A percentile compares a stretch with the other conserved stretches of the same genome.
These are phyloP conservation scores for Planiliza haematocheilus DNA, from an alignment of 2,113 vertebrate species.

Conservation along the genomic window DNA sequence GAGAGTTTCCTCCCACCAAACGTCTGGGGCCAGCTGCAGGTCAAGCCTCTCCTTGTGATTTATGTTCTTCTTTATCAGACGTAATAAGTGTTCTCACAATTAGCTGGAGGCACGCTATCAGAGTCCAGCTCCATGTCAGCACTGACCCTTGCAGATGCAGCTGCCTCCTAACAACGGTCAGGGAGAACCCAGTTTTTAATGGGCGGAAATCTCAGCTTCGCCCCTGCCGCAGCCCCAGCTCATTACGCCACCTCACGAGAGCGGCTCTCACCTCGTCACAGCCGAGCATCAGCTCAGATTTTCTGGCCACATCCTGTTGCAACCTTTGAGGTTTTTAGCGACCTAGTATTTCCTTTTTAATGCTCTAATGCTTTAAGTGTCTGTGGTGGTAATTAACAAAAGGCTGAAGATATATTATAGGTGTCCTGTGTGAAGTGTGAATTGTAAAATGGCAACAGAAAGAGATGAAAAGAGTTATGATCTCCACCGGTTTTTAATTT, in stretches of 20 bases:
- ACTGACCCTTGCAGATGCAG: slow-evolving; percentile 72
- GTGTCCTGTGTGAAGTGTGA: background rate
- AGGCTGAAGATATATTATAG: slow-evolving; percentile 20
- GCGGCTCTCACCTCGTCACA: slow-evolving; percentile 59
- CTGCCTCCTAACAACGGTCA: slow-evolving; percentile 72
- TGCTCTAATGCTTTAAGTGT: slow-evolving; percentile 51
- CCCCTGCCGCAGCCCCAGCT: slow-evolving; percentile 56
- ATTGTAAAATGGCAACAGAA: slow-evolving; percentile 8
- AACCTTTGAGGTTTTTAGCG: slow-evolving; percentile 68
- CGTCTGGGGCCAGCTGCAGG: slow-evolving; percentile 67
- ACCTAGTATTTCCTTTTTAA: slow-evolving; percentile 59
- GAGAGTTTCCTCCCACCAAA: slow-evolving; percentile 66
- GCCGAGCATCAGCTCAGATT: slow-evolving; percentile 14
- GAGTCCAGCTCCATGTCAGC: slow-evolving; percentile 66
- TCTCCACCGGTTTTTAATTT: background rate
- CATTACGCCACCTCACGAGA: slow-evolving; percentile 67
- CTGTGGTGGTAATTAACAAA: slow-evolving; percentile 30
- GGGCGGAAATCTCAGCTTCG: slow-evolving; percentile 71
- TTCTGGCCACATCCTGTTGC: slow-evolving; percentile 33
- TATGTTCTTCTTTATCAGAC: slow-evolving; percentile 82
- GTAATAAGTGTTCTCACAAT: slow-evolving; percentile 83
- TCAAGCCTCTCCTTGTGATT: slow-evolving; percentile 79
- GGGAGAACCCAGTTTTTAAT: slow-evolving; percentile 72
- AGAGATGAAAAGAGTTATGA: background rate
- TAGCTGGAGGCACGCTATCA: slow-evolving; percentile 77